phyloP scores from a whole-genome alignment of 2,797 vertebrate species.

The Tinamus major region DNA sequence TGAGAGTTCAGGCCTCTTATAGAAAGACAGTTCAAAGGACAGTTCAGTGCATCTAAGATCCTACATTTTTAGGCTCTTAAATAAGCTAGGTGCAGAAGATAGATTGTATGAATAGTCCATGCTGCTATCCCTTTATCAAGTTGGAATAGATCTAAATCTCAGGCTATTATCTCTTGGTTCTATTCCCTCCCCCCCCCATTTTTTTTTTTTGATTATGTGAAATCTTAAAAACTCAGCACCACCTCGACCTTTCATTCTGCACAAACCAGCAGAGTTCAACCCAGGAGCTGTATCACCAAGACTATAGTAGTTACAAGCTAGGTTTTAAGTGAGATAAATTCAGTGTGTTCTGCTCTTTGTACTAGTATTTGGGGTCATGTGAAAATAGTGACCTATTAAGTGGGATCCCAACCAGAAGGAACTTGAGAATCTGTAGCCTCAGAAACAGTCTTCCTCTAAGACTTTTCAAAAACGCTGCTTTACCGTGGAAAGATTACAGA shows the following conservation, averaged over 20 bases:
- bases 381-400: constrained; percentile 57
- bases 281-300: background rate
- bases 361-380: constrained; percentile 53
- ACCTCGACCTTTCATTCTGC: background rate
- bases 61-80: background rate
- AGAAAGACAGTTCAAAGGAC: background rate
- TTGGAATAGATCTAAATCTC: background rate
- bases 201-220: background rate
- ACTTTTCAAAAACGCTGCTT: background rate
- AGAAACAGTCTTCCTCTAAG: constrained; percentile 32
- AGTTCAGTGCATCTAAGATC: background rate
- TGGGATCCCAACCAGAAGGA: constrained; percentile 49
- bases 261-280: background rate
- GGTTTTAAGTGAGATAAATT: background rate
- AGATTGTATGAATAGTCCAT: background rate
- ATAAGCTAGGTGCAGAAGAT: background rate
- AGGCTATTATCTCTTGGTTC: background rate
- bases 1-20: background rate
- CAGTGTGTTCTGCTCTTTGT: constrained; percentile 38
- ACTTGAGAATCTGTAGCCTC: constrained; percentile 30
- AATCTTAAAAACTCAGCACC: background rate
- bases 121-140: background rate
- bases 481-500: background rate
- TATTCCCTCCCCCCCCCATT: background rate
- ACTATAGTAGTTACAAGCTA: background rate